Base-by-base conservation (phyloP, 2,113 vertebrate species). In the Smithornis capensis region DNA sequence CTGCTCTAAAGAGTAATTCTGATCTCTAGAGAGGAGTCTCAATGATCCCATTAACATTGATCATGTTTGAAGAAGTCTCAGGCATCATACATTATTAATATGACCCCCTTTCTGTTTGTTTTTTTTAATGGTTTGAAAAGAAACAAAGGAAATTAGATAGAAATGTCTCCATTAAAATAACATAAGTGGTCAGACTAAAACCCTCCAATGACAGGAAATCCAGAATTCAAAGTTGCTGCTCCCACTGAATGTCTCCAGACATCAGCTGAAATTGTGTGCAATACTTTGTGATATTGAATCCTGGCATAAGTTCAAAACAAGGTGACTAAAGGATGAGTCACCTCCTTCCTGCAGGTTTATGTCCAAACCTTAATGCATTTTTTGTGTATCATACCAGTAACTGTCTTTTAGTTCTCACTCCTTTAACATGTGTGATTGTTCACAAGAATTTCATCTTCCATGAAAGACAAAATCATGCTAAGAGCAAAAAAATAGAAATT, bases 1-100 rank as follows among this genome's bases (percentile, higher is more conserved):
- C 70, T 67, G 47, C 65, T 94, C 78, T 86, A 16, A 89, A 92
- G 93, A 86, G 64, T 69, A 78, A 79, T 53, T 92, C 73, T 83
- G 49, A 63, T 92, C 93, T 90, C 89, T 37, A n/a, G 92, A 89
- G 75, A 88, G 82, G 71, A 93, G 78, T 91, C 93, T 89, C 74
- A 91, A 78, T 86, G 94, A 94, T 96, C 84, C 92, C 75, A 94
- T 95, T 96, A 96, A 95, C 86, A 93, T 91, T 80, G 92, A 96
- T 95, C 91, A 92, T 29, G 2, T 77, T 79, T 81, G 75, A 95
- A 96, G 79, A 71, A 89, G 70, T 81, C 92, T 95, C 78, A 73
- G 82, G 73, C 73, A 97, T 91, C 67, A 97, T 95, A 75, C 80
- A 92, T 67, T 96, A 95, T 95, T 95, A 95, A 94, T 71, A 60